phyloP scores from a whole-genome alignment of 2,113 vertebrate genomes.

The Semicossyphus pulcher region DNA sequence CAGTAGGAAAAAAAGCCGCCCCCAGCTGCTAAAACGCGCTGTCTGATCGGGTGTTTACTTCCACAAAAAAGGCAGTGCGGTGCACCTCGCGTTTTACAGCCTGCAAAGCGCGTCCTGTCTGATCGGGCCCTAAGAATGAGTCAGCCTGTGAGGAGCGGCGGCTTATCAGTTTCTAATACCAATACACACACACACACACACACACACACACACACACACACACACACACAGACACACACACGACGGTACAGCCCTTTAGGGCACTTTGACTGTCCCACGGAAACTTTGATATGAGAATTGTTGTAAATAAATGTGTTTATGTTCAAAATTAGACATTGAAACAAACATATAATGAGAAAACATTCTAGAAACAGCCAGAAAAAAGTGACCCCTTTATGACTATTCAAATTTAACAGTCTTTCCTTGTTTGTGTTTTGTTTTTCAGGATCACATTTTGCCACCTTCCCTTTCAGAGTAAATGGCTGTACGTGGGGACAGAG shows the following conservation, averaged over 20 bases:
- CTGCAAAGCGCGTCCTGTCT: too few species aligned
- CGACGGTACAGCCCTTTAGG: too few species aligned
- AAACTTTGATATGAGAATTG: too few species aligned
- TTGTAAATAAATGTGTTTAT: neutral
- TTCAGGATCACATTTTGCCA: constrained; percentile 98
- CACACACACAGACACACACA: too few species aligned
- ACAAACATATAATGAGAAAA: neutral
- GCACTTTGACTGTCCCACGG: too few species aligned
- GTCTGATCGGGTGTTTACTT: too few species aligned
- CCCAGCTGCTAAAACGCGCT: too few species aligned
- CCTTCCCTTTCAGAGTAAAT: constrained; percentile 99
- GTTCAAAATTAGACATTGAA: too few species aligned
- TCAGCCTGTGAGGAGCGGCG: neutral
- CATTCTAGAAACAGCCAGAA: neutral
- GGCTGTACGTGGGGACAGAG: constrained; percentile 98
- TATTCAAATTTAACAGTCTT: constrained; percentile 29
- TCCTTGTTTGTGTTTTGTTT: constrained; percentile 38
- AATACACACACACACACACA: neutral
- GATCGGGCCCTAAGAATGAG: too few species aligned
- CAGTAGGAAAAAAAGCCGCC: too few species aligned
- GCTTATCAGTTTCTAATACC: neutral
- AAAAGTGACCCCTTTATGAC: neutral
- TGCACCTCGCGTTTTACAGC: too few species aligned
- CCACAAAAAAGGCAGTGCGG: too few species aligned
- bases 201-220: neutral